Base-by-base conservation (phyloP, 2,888 invertebrate genomes). In the Tenodera sinensis region DNA sequence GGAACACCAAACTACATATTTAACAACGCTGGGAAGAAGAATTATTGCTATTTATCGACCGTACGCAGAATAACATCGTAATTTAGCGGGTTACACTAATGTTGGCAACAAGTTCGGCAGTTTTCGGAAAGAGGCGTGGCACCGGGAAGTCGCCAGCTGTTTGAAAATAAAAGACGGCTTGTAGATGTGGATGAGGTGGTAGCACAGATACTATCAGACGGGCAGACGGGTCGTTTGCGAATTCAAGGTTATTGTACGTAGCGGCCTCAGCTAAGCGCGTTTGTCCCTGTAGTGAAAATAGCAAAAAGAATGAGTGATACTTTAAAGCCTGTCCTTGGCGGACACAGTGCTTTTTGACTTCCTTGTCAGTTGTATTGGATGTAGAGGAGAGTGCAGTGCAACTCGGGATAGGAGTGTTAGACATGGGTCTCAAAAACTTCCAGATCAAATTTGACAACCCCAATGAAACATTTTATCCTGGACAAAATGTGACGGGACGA, bases 391-490 rank as follows among this genome's bases (percentile, higher is more conserved):
- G 54, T 14, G 54, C 20, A 71, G 54, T 71, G 1, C 15, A 54
- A 54, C 54, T 20, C 20, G 14, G 15, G 15, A 20, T 54, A 54
- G 54, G 54, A 15, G 20, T 3, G 30, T 30, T 30, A 20, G 54
- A 4, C 20, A 97, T 97, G 97, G 97, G 96, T 88, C 93, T 97
- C 84, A 96, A 96, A 93, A 95, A 96, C 92, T 96, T 97, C 92
- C 94, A 95, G 92, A 96, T 97, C 91, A 94, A 95, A 92, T 95
- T 97, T 92, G 97, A 97, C 92, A 97, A 97, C 93, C 96, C 96
- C 89, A 96, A 95, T 93, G 94, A 93, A 90, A 95, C 95, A 4
- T 96, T 96, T 92, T 96, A 95, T 92, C 94, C 95, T 0, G 96
- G 96, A 3, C 95, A 96, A 92, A 95, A 94, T n/a, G 94, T 96